Evolutionary conservation across 2,888 invertebrate species (phyloP).

Genomic region (Dioctria linearis): DNA sequence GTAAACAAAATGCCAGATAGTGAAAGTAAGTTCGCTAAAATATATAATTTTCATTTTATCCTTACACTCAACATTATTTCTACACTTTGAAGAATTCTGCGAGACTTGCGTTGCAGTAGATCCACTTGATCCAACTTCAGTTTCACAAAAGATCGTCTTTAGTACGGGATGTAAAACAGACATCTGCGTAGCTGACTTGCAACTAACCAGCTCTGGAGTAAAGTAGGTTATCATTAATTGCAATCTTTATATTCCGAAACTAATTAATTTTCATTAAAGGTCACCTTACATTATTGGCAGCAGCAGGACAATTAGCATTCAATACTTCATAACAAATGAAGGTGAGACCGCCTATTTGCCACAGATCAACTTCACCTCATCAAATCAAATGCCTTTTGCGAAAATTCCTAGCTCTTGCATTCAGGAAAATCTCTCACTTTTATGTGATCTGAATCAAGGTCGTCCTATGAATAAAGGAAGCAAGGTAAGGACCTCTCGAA

Average conservation of each 20-base stretch:
- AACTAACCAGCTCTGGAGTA: conserved; percentile 64
- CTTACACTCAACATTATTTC: conserved; percentile 5
- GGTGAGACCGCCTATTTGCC: conserved; percentile 73
- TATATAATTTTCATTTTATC: background rate
- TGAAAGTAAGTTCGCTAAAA: conserved; percentile 47
- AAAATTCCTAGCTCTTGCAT: conserved; percentile 68
- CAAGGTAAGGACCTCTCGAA: conserved; percentile 51
- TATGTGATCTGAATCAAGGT: conserved; percentile 68
- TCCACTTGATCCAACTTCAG: conserved; percentile 67
- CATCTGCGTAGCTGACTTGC: conserved; percentile 69
- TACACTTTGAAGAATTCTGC: conserved; percentile 65
- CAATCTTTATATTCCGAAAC: too few species aligned
- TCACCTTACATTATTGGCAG: conserved; percentile 68
- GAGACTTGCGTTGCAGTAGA: conserved; percentile 69
- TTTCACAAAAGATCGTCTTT: conserved; percentile 68
- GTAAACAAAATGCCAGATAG: conserved; percentile 67
- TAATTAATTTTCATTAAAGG: conserved; percentile 59
- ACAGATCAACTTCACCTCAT: conserved; percentile 71
- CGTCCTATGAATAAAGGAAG: conserved; percentile 65
- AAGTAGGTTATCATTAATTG: conserved; percentile 60
- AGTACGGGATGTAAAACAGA: conserved; percentile 69
- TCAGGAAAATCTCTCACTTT: conserved; percentile 62
- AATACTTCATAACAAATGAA: conserved; percentile 69
- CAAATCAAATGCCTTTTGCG: conserved; percentile 68
- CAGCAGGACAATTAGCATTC: conserved; percentile 65